Base-by-base conservation (phyloP, 2,113 vertebrate species). In the Dicentrarchus labrax region DNA sequence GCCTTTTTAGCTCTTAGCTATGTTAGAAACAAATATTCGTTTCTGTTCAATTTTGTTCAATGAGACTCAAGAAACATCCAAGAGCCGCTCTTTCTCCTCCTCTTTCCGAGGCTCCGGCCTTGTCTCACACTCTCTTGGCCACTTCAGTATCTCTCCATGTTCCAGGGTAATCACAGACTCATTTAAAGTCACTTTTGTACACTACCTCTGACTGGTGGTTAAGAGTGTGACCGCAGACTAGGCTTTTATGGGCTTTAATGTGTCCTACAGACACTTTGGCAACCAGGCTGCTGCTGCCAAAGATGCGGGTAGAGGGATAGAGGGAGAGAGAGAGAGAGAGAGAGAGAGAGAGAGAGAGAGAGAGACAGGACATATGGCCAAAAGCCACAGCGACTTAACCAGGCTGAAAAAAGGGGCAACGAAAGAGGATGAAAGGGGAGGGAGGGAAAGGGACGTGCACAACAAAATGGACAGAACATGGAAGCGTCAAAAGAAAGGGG, bases 141-240 rank as follows among this genome's bases (percentile, higher is more conserved):
- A 93, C 92, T 93, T 89, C 80, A 86, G 77, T 68, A 39, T 90
- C 88, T 84, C 85, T 88, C 86, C 81, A 78, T 93, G 90, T 91
- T 93, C 92, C 88, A 45, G 82, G 85, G 91, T 94, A 94, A 94
- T 94, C 92, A 93, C 91, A 86, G 88, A 83, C 89, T 92, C 93
- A 94, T 94, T 94, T 94, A 91, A 93, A 93, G 92, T 93, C 93
- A 92, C 91, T 94, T 92, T 94, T 93, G 91, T 87, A 91, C 91
- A 94, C 93, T 93, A 91, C 88, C 92, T 91, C 91, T 91, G 92
- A 91, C 93, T 93, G 88, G 84, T 92, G 91, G 93, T 93, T 94
- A 88, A 92, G 83, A 93, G 90, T 84, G 92, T 65, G 89, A 86
- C 89, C 81, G 74, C 89, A 88, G 92, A 91, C 90, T 67, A 82